These are phyloP conservation scores for Pristionchus arcanus DNA, from an alignment of 2,888 invertebrate species.

Conservation along the genomic window DNA sequence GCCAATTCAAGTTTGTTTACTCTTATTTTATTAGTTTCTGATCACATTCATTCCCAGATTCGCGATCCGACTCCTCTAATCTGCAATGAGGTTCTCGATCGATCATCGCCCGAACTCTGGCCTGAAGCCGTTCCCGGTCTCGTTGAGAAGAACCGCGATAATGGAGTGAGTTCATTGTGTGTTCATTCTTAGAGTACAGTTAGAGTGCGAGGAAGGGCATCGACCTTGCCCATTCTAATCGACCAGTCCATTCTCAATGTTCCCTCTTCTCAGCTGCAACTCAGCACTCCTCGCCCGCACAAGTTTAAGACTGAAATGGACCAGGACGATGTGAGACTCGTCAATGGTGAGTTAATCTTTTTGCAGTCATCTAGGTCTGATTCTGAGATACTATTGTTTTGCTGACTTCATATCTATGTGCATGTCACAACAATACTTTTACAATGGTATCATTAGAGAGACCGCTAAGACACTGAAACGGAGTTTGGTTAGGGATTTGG, in stretches of 20 bases:
- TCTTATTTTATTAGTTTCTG: not conserved
- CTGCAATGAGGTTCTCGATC: slow-evolving; percentile 50
- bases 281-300: slow-evolving; percentile 41
- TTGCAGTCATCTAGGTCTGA: not conserved
- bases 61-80: slow-evolving; percentile 9
- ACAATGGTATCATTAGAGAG: too few relatives aligned
- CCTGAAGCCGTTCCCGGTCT: slow-evolving; percentile 55
- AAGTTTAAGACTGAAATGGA: slow-evolving; percentile 73
- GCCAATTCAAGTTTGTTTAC: slow-evolving; percentile 35
- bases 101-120: slow-evolving; percentile 55
- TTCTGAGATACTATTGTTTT: not conserved
- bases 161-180: slow-evolving; percentile 47
- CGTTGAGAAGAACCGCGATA: slow-evolving; percentile 54
- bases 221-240: not conserved
- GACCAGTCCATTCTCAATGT: slow-evolving; percentile 6
- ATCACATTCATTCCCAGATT: not conserved
- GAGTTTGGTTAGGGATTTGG: too few relatives aligned
- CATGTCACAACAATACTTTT: too few relatives aligned
- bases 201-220: not conserved
- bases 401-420: too few relatives aligned
- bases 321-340: slow-evolving; percentile 73
- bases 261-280: slow-evolving; percentile 33
- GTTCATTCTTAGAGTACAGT: slow-evolving; percentile 33
- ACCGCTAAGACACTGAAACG: too few relatives aligned
- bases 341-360: slow-evolving; percentile 66